A percentile compares a stretch with the other conserved stretches of the same genome.
Conservation (phyloP, 2,888 invertebrate genomes). For the Limnephilus rhombicus region DNA sequence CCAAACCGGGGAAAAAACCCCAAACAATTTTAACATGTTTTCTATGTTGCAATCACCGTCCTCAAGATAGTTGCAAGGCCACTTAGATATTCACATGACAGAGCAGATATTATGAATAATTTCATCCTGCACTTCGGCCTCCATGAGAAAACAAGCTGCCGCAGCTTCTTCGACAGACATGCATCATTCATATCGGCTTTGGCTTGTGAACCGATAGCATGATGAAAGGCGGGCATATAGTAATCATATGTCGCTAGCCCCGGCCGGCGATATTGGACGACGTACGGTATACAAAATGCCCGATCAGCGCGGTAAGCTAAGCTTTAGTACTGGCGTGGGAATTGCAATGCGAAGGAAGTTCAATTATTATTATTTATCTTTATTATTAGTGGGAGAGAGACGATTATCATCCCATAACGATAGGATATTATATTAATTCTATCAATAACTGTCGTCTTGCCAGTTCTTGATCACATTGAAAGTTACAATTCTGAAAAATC, state of each 20-base stretch:
- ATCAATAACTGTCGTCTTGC: too few relatives aligned
- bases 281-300: not conserved
- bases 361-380: not conserved
- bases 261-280: not conserved
- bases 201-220: constrained; percentile 28
- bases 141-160: not conserved
- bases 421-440: too few relatives aligned
- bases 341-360: not conserved
- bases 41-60: not conserved
- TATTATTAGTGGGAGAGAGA: not conserved
- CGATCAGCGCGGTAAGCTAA: not conserved
- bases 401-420: not conserved
- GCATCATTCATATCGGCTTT: constrained; percentile 29
- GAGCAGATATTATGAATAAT: not conserved
- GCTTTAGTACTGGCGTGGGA: not conserved
- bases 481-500: too few relatives aligned
- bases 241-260: not conserved
- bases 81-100: not conserved
- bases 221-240: constrained; percentile 20
- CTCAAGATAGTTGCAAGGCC: not conserved
- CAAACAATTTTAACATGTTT: not conserved
- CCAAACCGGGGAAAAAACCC: too few relatives aligned
- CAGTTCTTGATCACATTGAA: too few relatives aligned
- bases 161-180: not conserved
- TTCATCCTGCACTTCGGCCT: not conserved